Conservation (phyloP, 1,140 invertebrate species). For the Leptinotarsa texana region DNA sequence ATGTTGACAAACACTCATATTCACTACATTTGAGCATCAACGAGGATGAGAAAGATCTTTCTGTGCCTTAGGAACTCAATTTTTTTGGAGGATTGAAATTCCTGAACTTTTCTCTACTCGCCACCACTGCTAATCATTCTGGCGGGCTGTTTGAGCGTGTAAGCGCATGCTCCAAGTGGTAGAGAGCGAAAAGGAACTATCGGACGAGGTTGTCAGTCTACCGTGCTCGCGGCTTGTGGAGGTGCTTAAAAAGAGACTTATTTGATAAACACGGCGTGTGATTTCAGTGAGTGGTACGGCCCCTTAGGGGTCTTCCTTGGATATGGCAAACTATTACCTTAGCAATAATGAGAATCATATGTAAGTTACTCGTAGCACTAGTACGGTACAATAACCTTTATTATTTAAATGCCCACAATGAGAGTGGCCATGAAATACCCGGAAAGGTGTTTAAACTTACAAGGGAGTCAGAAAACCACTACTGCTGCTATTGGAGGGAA, state of each 20-base stretch:
- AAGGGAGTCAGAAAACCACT: neutral
- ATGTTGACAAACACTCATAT: no score
- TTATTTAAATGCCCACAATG: conserved; percentile 1
- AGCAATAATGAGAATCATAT: conserved; percentile 22
- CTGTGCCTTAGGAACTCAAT: neutral
- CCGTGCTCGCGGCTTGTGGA: conserved; percentile 3
- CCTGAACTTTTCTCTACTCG: neutral
- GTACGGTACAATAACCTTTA: neutral
- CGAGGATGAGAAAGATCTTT: no score
- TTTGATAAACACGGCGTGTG: conserved; percentile 28
- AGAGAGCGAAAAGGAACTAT: conserved; percentile 1
- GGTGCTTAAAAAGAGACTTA: conserved; percentile 10
- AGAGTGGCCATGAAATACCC: neutral
- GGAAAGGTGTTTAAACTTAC: neutral
- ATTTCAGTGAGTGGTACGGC: conserved; percentile 25
- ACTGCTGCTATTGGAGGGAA: neutral
- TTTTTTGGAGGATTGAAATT: neutral
- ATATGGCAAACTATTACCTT: conserved; percentile 28
- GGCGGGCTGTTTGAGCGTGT: neutral
- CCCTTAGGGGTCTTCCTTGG: conserved; percentile 22
- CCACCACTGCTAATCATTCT: conserved; percentile 1
- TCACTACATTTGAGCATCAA: no score
- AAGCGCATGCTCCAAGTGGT: conserved; percentile 4
- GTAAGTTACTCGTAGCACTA: conserved; percentile 11
- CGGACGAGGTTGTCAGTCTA: conserved; percentile 16